These are phyloP conservation scores for Panulirus ornatus DNA, from an alignment of 1,140 invertebrate species.

Conservation along the genomic window DNA sequence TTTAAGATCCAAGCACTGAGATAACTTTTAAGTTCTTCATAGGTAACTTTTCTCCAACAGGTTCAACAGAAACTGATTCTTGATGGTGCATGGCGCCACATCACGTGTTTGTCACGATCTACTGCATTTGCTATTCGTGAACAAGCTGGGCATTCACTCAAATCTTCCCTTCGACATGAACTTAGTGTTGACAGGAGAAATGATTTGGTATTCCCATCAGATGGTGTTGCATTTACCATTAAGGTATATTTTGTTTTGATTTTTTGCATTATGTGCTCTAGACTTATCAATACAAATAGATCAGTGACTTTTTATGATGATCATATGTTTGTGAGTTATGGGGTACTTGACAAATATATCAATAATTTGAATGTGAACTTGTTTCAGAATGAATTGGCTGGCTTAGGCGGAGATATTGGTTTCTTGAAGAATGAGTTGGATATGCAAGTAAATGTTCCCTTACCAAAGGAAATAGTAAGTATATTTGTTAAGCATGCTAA, in stretches of 20 bases:
- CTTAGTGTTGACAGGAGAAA: constrained; percentile 88
- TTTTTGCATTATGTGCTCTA: too few species aligned
- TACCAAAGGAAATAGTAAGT: constrained; percentile 84
- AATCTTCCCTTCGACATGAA: constrained; percentile 89
- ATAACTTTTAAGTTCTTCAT: too few species aligned
- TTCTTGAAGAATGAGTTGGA: constrained; percentile 90
- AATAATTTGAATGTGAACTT: too few species aligned
- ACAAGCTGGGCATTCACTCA: constrained; percentile 90
- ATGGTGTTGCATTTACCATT: constrained; percentile 84
- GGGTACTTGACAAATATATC: too few species aligned
- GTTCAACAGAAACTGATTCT: constrained; percentile 89
- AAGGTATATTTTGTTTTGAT: constrained; percentile 44
- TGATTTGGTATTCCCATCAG: constrained; percentile 86
- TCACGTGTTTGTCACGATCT: constrained; percentile 83
- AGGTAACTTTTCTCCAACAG: constrained; percentile 79
- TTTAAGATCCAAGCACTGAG: too few species aligned
- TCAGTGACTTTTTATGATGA: neutral
- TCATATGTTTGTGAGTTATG: too few species aligned
- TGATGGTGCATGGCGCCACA: constrained; percentile 88
- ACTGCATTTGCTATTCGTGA: constrained; percentile 89
- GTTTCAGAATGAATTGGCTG: constrained; percentile 85
- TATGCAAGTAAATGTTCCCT: constrained; percentile 86
- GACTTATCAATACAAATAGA: too few species aligned
- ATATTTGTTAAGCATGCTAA: too few species aligned
- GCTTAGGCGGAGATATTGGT: constrained; percentile 91